Evolutionary conservation across 2,113 vertebrate species (phyloP), one percentile per base, ranked within the genome.

Genomic region (Alouatta palliata): DNA sequence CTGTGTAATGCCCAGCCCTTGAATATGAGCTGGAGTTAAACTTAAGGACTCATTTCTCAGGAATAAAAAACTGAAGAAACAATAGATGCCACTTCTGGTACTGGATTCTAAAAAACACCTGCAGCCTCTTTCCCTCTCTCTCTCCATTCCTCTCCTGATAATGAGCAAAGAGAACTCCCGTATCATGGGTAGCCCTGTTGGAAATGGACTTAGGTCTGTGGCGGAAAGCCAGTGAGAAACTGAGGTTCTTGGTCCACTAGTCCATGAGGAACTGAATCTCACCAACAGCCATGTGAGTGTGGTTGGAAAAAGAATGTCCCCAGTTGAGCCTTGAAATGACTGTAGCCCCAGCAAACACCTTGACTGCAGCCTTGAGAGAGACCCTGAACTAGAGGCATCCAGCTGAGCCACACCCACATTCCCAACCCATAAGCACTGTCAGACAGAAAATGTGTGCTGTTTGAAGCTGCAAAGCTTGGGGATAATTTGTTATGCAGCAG

Each of bases 1-100:
- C 45, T 35, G 27, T 1, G 0, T 19, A 5, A 8, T 1, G 2
- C 14, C n/a, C 66, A 16, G 0, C 20, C 45, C 5, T 25, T 23
- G 2, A 37, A 2, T 2, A 23, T 27, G 49, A 21, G 27, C 49
- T 37, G 40, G 47, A 79, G 40, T 43, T 45, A 43, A 5, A 52
- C 17, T 43, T 43, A 12, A 6, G 14, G 52, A 37, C 81, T 87
- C 75, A 4, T 19, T 5, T 61, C 45, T 88, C 12, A 1, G 4
- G 32, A 13, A 56, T 5, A 32, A 70, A 64, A 32, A 5, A 16
- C 5, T 3, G 27, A 25, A 4, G 37, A 81, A 49, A 10, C 35
- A 27, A 5, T 2, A 14, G 27, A 14, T 8, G 7, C 3, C 21
- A 7, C 40, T 85, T 27, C 35, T 52, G 19, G 6, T 7, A 12